A percentile compares a stretch with the other conserved stretches of the same genome.
These are phyloP conservation scores for Prunella himalayana DNA, from an alignment of 2,113 vertebrate species.

Conservation along the genomic window DNA sequence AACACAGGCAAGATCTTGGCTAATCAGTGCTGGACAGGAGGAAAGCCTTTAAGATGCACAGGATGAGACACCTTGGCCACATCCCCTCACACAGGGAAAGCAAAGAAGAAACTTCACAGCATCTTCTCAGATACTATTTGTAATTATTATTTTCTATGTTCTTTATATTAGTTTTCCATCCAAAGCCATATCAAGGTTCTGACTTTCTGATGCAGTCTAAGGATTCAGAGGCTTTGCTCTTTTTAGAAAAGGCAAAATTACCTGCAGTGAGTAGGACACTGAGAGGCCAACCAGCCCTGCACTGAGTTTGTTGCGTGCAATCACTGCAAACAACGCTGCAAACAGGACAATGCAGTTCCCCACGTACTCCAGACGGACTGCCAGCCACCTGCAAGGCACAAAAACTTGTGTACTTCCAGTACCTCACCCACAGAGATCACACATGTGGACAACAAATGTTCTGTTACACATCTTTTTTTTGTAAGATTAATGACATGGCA, in stretches of 20 bases:
- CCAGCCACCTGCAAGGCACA: constrained; percentile 83
- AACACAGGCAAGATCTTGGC: background rate
- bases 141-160: background rate
- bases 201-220: background rate
- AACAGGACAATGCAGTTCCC: constrained; percentile 91
- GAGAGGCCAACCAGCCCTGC: constrained; percentile 90
- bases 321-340: constrained; percentile 86
- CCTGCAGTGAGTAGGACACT: constrained; percentile 93
- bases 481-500: background rate
- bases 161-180: background rate
- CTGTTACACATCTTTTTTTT: background rate
- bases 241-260: constrained; percentile 3
- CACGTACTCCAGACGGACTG: constrained; percentile 88
- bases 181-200: background rate
- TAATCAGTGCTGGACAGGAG: background rate
- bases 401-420: background rate
- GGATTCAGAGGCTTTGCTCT: background rate
- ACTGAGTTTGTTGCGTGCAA: constrained; percentile 83
- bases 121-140: background rate
- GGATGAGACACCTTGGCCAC: background rate
- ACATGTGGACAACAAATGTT: background rate
- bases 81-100: background rate
- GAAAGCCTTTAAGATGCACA: background rate
- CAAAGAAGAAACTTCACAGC: background rate
- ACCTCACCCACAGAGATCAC: background rate